Percentiles rank a stretch among this genome's conserved stretches.
Conservation (phyloP, 2,797 vertebrate genomes). For the Micromesistius poutassou region DNA sequence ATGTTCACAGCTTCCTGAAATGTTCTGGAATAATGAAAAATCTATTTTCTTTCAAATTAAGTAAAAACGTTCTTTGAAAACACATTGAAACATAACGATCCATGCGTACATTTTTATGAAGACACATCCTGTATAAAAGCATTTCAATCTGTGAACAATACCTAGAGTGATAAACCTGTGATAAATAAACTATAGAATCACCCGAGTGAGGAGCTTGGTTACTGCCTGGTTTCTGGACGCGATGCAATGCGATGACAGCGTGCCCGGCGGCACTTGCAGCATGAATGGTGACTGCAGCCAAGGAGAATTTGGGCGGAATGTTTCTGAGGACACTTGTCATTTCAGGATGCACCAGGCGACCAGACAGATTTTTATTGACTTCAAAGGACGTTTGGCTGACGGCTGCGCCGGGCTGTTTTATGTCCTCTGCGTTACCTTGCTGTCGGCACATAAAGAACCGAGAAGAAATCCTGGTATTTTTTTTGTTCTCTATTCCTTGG, state of each 20-base stretch:
- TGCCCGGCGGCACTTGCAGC: slow-evolving; percentile 30
- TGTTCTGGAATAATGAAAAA: too few relatives aligned
- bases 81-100: too few relatives aligned
- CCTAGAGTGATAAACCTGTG: too few relatives aligned
- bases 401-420: slow-evolving; percentile 20
- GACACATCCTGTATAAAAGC: too few relatives aligned
- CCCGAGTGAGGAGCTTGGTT: too few relatives aligned
- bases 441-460: slow-evolving; percentile 30
- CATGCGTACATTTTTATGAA: too few relatives aligned
- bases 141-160: too few relatives aligned
- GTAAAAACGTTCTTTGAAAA: too few relatives aligned
- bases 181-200: too few relatives aligned
- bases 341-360: slow-evolving; percentile 24
- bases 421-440: slow-evolving; percentile 32
- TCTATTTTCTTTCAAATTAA: too few relatives aligned
- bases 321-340: slow-evolving; percentile 36
- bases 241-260: slow-evolving; percentile 30
- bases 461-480: neutral
- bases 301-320: slow-evolving; percentile 32
- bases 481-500: too few relatives aligned
- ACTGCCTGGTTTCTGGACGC: slow-evolving; percentile 31
- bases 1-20: too few relatives aligned
- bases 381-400: slow-evolving; percentile 42
- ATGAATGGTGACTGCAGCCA: slow-evolving; percentile 1
- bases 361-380: slow-evolving; percentile 35